Percentiles rank a stretch among this genome's conserved stretches.
phyloP scores from a whole-genome alignment of 2,113 vertebrate genomes.

The Pipa parva region DNA sequence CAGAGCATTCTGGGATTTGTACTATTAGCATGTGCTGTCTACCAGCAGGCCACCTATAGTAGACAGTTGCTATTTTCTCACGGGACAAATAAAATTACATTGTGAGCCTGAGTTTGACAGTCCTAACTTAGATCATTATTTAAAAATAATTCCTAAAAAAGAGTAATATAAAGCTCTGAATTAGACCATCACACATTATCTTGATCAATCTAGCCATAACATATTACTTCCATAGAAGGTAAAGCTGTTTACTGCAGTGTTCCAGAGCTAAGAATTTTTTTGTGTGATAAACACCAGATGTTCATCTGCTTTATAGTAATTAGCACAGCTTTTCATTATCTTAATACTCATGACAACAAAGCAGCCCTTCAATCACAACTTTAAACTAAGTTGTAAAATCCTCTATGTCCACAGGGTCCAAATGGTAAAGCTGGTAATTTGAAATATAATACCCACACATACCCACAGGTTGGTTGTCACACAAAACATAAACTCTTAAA shows the following conservation, averaged over 20 bases:
- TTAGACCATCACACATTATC: too few species aligned
- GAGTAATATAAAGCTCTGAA: too few species aligned
- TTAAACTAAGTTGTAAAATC: conserved; percentile 10
- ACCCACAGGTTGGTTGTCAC: too few species aligned
- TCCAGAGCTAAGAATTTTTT: neutral
- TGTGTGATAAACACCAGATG: conserved; percentile 26
- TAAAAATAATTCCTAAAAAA: too few species aligned
- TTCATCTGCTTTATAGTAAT: conserved; percentile 5
- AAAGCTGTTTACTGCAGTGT: neutral
- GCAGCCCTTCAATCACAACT: neutral
- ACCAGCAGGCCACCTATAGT: too few species aligned
- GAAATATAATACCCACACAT: neutral
- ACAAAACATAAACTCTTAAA: too few species aligned
- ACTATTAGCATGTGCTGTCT: too few species aligned
- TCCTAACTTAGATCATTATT: too few species aligned
- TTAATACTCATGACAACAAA: neutral
- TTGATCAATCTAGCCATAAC: neutral
- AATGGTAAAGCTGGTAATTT: neutral
- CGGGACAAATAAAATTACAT: too few species aligned
- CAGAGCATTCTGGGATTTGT: too few species aligned
- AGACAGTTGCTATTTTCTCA: too few species aligned
- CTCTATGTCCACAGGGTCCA: neutral
- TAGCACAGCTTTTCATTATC: conserved; percentile 23
- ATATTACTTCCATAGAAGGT: neutral
- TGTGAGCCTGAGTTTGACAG: too few species aligned